Evolutionary conservation across 2,888 invertebrate species (phyloP), one percentile per base, ranked within the genome.

Genomic region (Rhagophthalmus giganteus): DNA sequence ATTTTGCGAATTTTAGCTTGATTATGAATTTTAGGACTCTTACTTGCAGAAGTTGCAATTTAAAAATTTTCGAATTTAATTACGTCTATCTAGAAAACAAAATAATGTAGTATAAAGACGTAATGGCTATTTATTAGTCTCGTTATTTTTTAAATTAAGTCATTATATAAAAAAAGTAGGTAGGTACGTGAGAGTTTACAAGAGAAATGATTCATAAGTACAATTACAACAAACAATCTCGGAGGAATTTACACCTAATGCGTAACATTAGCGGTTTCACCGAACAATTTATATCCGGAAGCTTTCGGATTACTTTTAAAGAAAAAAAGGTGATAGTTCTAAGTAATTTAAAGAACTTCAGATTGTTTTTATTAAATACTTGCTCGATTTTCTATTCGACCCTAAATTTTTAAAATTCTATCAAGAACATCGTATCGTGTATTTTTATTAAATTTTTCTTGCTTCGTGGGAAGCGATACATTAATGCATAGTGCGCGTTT

Each of bases 241-340:
- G 12, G 3, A 7, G 9, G 10, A 24, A 37, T 34, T 34, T 34
- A 25, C 37, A 24, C 25, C 13, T 24, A 37, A 37, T 24, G 10
- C 26, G 33, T 42, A 34, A 34, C 42, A 42, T 42, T 42, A 42
- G 42, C 28, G 42, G 42, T 20, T 16, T 25, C 34, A 27, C 31
- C 14, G 34, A 42, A 34, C 34, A 42, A 42, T 34, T 42, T 42
- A 42, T 34, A 27, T 28, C 42, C 33, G 12, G 26, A 9, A 41
- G 31, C 39, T 30, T 30, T n/a, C 30, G 27, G 39, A 39, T 39
- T 39, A 39, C 39, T 13, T 30, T 30, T 14, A 39, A 39, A 39
- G 39, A 39, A 30, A 39, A 39, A 39, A 39, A 39, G 27, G 28
- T 20, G 39, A n/a, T 28, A 30, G 27, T 28, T 39, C 11, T 28